Evolutionary conservation across 2,113 vertebrate species (phyloP).

Genomic region (Puffinus mauretanicus): DNA sequence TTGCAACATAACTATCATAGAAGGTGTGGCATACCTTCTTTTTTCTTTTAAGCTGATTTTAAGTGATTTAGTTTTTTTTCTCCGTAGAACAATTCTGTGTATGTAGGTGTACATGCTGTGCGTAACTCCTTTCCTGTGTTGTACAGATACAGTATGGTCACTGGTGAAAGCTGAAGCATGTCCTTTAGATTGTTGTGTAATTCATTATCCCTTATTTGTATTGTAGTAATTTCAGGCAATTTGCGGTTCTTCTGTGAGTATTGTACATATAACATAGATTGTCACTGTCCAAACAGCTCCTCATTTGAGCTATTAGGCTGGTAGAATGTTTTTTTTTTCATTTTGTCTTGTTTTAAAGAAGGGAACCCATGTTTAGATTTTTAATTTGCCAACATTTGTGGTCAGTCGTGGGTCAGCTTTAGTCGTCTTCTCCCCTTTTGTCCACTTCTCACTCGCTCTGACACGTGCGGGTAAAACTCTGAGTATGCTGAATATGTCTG

Average conservation of each 20-base stretch:
- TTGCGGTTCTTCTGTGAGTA: background rate
- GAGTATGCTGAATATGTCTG: background rate
- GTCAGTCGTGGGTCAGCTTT: background rate
- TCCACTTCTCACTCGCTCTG: background rate
- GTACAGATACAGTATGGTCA: background rate
- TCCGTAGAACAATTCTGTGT: background rate
- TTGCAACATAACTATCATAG: background rate
- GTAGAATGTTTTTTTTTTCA: accelerated
- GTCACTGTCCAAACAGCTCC: background rate
- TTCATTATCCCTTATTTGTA: background rate
- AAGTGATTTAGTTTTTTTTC: background rate
- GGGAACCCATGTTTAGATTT: background rate
- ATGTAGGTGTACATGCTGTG: background rate
- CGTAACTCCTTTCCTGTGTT: background rate
- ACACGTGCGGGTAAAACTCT: background rate
- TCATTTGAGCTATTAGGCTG: background rate
- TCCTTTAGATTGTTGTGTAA: background rate
- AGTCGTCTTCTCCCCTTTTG: background rate
- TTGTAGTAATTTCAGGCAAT: background rate
- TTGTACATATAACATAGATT: background rate
- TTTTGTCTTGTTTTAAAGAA: background rate
- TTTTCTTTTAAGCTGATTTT: background rate
- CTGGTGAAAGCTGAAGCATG: background rate
- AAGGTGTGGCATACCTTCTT: background rate
- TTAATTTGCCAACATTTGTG: background rate